phyloP scores from a whole-genome alignment of 1,140 invertebrate genomes.

The Diorhabda elongata region DNA sequence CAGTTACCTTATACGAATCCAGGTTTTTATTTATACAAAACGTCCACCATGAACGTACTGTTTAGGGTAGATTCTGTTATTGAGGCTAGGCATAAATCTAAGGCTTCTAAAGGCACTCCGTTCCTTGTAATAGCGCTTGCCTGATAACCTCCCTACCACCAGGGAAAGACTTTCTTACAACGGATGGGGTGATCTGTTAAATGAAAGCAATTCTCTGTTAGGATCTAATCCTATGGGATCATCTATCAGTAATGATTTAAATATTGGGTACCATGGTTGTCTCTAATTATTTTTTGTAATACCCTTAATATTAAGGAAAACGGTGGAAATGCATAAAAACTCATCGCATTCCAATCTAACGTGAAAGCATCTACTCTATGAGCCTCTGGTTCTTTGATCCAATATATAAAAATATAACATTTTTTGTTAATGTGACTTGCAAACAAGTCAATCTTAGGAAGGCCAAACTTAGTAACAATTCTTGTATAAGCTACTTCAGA shows the following conservation, averaged over 20 bases:
- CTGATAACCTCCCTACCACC: slow-evolving; percentile 34
- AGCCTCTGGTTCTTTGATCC: slow-evolving; percentile 30
- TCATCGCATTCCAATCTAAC: slow-evolving; percentile 28
- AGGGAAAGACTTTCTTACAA: slow-evolving; percentile 27
- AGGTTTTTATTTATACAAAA: neutral
- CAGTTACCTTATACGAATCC: neutral
- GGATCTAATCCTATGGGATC: slow-evolving; percentile 19
- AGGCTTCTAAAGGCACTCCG: neutral
- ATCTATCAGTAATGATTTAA: slow-evolving; percentile 10
- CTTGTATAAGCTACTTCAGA: slow-evolving; percentile 8
- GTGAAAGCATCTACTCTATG: slow-evolving; percentile 37
- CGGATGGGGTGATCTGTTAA: slow-evolving; percentile 28
- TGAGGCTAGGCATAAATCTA: neutral
- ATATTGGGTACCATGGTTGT: slow-evolving; percentile 39
- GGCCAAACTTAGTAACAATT: slow-evolving; percentile 13
- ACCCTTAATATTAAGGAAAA: slow-evolving; percentile 31
- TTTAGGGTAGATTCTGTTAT: neutral
- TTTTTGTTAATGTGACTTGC: slow-evolving; percentile 32
- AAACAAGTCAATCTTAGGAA: slow-evolving; percentile 20
- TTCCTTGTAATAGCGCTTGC: slow-evolving; percentile 7
- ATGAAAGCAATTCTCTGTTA: slow-evolving; percentile 18
- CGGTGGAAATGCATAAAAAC: slow-evolving; percentile 41
- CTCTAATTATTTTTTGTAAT: slow-evolving; percentile 32
- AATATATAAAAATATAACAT: slow-evolving; percentile 33
- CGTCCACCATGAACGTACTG: slow-evolving; percentile 7